Evolutionary conservation across 2,888 invertebrate species (phyloP).

Genomic region (Trichacis sp.): DNA sequence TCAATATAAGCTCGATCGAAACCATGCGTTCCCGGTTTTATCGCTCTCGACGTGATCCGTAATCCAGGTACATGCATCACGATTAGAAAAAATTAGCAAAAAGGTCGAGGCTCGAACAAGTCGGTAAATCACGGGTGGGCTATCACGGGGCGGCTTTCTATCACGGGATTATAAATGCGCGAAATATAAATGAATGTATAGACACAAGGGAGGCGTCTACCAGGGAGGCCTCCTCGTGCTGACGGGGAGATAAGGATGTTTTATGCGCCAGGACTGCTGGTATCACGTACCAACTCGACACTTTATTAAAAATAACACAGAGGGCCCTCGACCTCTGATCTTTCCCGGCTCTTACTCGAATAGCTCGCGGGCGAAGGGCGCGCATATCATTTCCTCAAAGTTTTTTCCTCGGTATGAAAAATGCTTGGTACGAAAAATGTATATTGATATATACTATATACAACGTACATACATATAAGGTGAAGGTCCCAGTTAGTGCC

Average conservation of each 20-base stretch:
- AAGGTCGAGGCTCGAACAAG: slow-evolving; percentile 1
- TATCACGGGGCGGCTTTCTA: slow-evolving; percentile 14
- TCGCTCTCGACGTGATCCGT: not conserved
- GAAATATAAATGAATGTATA: slow-evolving; percentile 41
- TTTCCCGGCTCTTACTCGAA: too few species aligned
- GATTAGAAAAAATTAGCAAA: slow-evolving; percentile 17
- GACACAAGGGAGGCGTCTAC: slow-evolving; percentile 27
- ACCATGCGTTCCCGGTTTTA: not conserved
- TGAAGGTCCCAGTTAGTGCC: too few species aligned
- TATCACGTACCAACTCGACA: slow-evolving; percentile 48
- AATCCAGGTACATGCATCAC: slow-evolving; percentile 1
- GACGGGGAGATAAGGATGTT: slow-evolving; percentile 56
- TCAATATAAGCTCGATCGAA: not conserved
- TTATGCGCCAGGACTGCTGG: slow-evolving; percentile 48
- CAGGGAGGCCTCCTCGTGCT: slow-evolving; percentile 39
- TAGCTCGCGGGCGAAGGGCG: slow-evolving; percentile 33
- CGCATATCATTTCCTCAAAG: slow-evolving; percentile 48
- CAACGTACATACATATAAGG: too few species aligned
- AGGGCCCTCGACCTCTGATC: slow-evolving; percentile 32
- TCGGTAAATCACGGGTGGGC: slow-evolving; percentile 12
- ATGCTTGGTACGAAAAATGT: too few species aligned
- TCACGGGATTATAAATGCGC: slow-evolving; percentile 31
- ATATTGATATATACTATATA: too few species aligned
- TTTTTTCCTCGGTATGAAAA: slow-evolving; percentile 2
- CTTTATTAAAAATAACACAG: slow-evolving; percentile 56